A percentile compares a stretch with the other conserved stretches of the same genome.
These are phyloP conservation scores for Buceros bicornis DNA, from an alignment of 2,797 vertebrate species.

Conservation along the genomic window DNA sequence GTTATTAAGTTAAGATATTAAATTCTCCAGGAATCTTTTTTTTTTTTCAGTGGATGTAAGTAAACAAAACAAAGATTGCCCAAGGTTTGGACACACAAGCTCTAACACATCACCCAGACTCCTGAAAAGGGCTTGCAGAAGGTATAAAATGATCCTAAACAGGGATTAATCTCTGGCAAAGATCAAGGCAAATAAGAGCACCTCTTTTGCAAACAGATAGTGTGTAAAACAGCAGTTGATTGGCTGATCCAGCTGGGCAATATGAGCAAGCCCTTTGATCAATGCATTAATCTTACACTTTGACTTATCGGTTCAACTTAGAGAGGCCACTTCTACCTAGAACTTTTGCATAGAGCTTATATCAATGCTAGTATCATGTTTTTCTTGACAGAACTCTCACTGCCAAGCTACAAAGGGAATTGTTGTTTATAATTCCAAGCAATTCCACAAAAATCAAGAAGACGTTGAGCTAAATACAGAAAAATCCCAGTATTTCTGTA, in stretches of 20 bases:
- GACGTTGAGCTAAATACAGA: not conserved
- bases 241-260: not conserved
- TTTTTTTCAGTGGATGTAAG: not conserved
- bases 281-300: not conserved
- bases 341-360: not conserved
- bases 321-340: not conserved
- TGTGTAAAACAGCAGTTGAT: not conserved
- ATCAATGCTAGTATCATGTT: not conserved
- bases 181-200: not conserved
- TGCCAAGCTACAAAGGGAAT: not conserved
- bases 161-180: not conserved
- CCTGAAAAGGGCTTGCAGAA: not conserved
- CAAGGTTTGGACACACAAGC: not conserved
- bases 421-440: not conserved
- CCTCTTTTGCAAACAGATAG: not conserved
- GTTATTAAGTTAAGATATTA: not conserved
- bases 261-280: not conserved
- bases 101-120: not conserved
- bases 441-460: not conserved
- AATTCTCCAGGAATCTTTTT: not conserved
- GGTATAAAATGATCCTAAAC: not conserved
- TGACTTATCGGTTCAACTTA: not conserved
- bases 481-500: not conserved
- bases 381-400: not conserved
- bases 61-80: not conserved